These are phyloP conservation scores for Panzeria rudis DNA, from an alignment of 2,888 invertebrate genomes.

Conservation along the genomic window DNA sequence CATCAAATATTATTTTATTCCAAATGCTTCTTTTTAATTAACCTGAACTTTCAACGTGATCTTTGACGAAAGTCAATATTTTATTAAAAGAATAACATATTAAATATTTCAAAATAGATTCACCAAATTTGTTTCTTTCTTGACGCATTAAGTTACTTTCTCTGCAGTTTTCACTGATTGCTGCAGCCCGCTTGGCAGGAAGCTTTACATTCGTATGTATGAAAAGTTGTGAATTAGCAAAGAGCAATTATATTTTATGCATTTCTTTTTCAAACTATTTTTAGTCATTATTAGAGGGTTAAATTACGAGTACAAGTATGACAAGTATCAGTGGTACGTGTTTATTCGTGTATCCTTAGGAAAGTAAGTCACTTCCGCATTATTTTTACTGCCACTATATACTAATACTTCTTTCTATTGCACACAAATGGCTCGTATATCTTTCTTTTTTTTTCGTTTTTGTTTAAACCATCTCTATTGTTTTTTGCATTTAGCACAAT, in stretches of 20 bases:
- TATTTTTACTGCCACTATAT: slow-evolving; percentile 44
- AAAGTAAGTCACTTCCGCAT: slow-evolving; percentile 67
- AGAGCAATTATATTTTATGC: background rate
- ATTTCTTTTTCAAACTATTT: slow-evolving; percentile 15
- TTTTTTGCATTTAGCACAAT: slow-evolving; percentile 13
- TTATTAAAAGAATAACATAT: background rate
- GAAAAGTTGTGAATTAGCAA: slow-evolving; percentile 17
- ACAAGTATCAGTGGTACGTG: slow-evolving; percentile 52
- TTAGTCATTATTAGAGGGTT: slow-evolving; percentile 49
- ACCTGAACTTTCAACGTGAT: too few species aligned
- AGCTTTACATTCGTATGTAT: background rate
- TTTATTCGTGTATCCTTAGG: slow-evolving; percentile 46
- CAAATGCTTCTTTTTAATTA: too few species aligned
- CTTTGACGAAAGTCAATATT: background rate
- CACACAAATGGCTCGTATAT: slow-evolving; percentile 48
- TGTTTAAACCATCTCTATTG: slow-evolving; percentile 22
- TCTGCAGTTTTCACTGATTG: background rate
- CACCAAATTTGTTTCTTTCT: background rate
- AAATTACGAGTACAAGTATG: slow-evolving; percentile 32
- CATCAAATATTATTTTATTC: too few species aligned
- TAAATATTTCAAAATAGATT: background rate
- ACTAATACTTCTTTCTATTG: slow-evolving; percentile 24
- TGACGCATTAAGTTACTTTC: background rate
- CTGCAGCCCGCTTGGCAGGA: background rate
- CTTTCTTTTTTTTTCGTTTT: background rate